Conservation (phyloP, 1,140 invertebrate species). For the Saccostrea echinata region DNA sequence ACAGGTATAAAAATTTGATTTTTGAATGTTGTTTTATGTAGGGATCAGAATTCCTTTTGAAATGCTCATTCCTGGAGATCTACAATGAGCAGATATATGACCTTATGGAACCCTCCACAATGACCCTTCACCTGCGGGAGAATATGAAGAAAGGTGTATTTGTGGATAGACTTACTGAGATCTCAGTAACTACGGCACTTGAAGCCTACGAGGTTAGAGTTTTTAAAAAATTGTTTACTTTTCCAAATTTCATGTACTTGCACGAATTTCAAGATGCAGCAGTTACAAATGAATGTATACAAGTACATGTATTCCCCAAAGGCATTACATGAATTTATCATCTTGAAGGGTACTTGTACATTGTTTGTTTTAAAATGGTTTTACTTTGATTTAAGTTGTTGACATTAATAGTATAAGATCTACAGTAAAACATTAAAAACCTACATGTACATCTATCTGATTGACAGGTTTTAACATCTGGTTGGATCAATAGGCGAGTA, state of each 20-base stretch:
- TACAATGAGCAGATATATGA: slow-evolving; percentile 82
- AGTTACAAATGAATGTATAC: too few species aligned
- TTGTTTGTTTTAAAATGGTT: background rate
- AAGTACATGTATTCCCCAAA: too few species aligned
- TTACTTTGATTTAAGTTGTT: too few species aligned
- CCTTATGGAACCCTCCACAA: slow-evolving; percentile 75
- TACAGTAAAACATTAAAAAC: too few species aligned
- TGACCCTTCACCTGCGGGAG: slow-evolving; percentile 74
- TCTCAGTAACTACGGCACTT: slow-evolving; percentile 69
- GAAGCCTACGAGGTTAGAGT: slow-evolving; percentile 73
- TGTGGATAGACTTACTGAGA: slow-evolving; percentile 77
- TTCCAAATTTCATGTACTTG: background rate
- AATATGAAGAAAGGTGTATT: slow-evolving; percentile 77
- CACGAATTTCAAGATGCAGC: too few species aligned
- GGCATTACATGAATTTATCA: too few species aligned
- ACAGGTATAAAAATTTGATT: too few species aligned
- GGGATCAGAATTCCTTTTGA: slow-evolving; percentile 75
- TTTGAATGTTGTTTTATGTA: slow-evolving; percentile 48
- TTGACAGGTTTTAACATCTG: slow-evolving; percentile 70
- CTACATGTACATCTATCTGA: background rate
- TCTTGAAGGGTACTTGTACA: background rate
- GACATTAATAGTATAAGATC: too few species aligned
- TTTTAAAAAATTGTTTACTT: background rate
- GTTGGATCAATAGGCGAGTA: slow-evolving; percentile 76
- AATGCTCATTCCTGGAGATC: slow-evolving; percentile 81